phyloP scores from a whole-genome alignment of 2,797 vertebrate genomes.

The Alectoris magna region DNA sequence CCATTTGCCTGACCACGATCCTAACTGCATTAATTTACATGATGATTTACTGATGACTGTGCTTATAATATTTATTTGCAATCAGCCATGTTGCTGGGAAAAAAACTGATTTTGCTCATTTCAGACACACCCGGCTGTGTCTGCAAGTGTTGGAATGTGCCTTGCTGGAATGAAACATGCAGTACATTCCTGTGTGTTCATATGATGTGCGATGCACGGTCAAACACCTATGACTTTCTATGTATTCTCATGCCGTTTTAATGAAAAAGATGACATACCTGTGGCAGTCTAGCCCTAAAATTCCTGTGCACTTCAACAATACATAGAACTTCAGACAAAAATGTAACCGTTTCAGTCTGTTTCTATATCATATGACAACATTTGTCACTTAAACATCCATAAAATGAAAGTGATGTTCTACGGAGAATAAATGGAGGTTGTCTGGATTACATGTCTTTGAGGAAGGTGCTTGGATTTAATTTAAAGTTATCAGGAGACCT shows the following conservation, averaged over 20 bases:
- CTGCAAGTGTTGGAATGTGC: not conserved
- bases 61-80: slow-evolving; percentile 12
- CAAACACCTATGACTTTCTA: not conserved
- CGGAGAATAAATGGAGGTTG: not conserved
- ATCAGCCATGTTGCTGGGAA: not conserved
- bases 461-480: not conserved
- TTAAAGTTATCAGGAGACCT: not conserved
- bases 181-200: not conserved
- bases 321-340: not conserved
- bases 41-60: slow-evolving; percentile 35
- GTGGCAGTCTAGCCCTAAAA: not conserved
- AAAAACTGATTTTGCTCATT: not conserved
- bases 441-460: not conserved
- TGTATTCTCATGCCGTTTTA: rapidly evolving
- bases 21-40: not conserved
- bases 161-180: not conserved
- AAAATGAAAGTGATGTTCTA: not conserved
- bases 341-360: rapidly evolving
- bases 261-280: not conserved
- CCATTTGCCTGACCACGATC: not conserved
- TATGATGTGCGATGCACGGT: rapidly evolving
- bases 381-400: not conserved
- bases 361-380: rapidly evolving
- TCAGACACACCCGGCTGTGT: not conserved
- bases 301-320: not conserved